Percentiles rank a stretch among this genome's conserved stretches.
Conservation (phyloP, 2,113 vertebrate genomes). For the Pangasianodon gigas region DNA sequence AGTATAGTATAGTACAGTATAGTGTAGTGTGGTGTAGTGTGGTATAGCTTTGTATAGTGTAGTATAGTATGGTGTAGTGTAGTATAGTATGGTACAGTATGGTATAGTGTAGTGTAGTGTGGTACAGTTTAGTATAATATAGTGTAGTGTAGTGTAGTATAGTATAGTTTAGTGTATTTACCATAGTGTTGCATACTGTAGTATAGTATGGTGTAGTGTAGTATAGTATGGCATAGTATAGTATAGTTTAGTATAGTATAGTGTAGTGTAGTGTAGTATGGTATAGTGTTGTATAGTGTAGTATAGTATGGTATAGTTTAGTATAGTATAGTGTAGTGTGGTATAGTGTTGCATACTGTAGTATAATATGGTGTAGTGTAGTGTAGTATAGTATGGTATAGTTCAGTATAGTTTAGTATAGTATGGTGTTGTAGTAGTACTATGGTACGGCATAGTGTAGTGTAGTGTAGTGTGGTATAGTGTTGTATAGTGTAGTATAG, state of each 20-base stretch:
- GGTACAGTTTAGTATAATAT: no score
- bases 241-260: background rate
- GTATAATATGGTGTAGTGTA: background rate
- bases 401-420: no score
- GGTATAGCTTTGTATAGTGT: background rate
- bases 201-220: background rate
- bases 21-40: background rate
- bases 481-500: no score
- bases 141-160: no score
- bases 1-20: background rate
- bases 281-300: background rate
- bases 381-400: no score
- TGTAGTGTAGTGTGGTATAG: no score
- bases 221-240: background rate
- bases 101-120: no score
- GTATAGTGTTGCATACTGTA: background rate
- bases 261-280: background rate
- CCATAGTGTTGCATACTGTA: no score
- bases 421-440: no score
- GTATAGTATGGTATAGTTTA: fast-evolving
- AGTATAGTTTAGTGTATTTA: background rate
- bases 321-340: background rate
- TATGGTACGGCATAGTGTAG: no score
- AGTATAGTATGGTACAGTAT: background rate
- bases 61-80: background rate